Base-by-base conservation (phyloP, 2,888 invertebrate genomes). In the Bruchidius siliquastri region DNA sequence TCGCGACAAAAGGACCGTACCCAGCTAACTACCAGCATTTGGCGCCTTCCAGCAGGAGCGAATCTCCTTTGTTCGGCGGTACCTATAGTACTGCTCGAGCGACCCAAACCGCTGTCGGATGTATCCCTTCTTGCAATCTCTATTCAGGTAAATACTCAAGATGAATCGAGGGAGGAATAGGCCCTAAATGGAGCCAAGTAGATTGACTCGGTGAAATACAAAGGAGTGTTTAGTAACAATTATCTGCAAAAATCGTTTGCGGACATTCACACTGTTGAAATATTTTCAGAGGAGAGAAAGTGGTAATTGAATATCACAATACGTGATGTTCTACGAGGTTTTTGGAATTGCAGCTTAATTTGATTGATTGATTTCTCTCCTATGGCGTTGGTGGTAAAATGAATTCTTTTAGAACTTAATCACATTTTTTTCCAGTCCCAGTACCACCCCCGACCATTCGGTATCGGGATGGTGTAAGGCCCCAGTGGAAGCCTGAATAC, bases 11-110 rank as follows among this genome's bases (percentile, higher is more conserved):
- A 70, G 70, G n/a, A 6, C 71, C 73, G 13, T 75, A 75, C 21
- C 13, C 73, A 22, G 74, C 73, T 70, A 75, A 72, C 70, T 77
- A 77, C 68, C 76, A 76, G 69, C 76, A 72, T 68, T 66, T 77
- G 71, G 75, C 74, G 22, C 73, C 86, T 85, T 76, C 77, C 84
- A 49, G 79, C 85, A 81, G 87, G 73, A 86, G 86, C 74, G 87
- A 87, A 73, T 87, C 86, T 72, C 86, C 87, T 0, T 83, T 32
- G 83, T 74, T 73, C 77, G 76, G 84, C 0, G 49, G 49, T 49
- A 49, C 49, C 8, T 85, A 86, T 75, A 85, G 86, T 0, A 86
- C 85, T 13, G 87, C 86, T 0, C 79, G 86, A 72, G 81, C 85
- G 0, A 87, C 86, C 4, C 86, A 86, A 80, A 87, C 86, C 0